These are phyloP conservation scores for Cynopterus sphinx DNA, from an alignment of 2,797 vertebrate species.

Conservation along the genomic window DNA sequence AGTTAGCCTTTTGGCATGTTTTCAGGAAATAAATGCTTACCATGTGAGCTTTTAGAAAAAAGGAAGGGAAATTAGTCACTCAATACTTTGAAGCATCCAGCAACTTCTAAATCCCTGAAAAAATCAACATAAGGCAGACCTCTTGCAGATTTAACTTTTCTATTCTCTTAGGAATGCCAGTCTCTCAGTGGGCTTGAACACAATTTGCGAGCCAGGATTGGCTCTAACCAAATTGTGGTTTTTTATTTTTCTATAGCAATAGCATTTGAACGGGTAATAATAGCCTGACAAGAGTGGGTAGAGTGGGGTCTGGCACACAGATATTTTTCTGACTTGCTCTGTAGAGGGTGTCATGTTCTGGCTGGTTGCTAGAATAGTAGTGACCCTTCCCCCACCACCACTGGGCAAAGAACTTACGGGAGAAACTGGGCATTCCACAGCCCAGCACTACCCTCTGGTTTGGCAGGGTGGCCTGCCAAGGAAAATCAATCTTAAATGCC, in stretches of 20 bases:
- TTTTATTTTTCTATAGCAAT: background rate
- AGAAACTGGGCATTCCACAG: background rate
- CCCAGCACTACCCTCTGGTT: background rate
- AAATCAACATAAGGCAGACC: slow-evolving; percentile 65
- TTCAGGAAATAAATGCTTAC: slow-evolving; percentile 81
- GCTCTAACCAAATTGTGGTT: background rate
- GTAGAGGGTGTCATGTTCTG: background rate
- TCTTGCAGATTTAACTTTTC: slow-evolving; percentile 71
- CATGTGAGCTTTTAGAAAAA: slow-evolving; percentile 76
- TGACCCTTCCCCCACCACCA: background rate
- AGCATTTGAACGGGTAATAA: background rate
- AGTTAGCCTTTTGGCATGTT: slow-evolving; percentile 77
- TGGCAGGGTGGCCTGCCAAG: background rate
- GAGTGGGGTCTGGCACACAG: background rate
- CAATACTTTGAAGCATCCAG: slow-evolving; percentile 77
- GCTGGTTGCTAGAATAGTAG: background rate
- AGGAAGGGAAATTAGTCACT: slow-evolving; percentile 79
- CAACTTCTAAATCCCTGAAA: slow-evolving; percentile 76
- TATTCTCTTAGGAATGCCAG: slow-evolving; percentile 55
- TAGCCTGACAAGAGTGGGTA: background rate
- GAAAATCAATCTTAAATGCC: background rate
- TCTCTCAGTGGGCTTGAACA: slow-evolving; percentile 32
- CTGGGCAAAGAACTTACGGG: background rate
- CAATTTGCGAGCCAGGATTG: slow-evolving; percentile 13
- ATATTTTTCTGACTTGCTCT: background rate